Conservation (phyloP, 2,797 vertebrate species). For the Pseudocheirus occidentalis region DNA sequence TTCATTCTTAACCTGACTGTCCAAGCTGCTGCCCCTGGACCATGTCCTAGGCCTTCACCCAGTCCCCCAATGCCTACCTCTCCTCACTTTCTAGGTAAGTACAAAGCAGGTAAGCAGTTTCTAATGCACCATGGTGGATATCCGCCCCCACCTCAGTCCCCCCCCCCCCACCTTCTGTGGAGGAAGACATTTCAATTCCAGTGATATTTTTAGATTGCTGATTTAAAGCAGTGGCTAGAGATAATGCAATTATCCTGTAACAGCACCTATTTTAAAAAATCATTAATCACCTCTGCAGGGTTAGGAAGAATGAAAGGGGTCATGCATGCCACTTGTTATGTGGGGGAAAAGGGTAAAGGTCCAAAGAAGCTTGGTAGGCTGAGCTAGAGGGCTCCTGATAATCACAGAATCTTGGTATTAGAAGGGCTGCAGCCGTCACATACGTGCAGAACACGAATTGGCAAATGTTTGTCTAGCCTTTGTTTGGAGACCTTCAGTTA, state of each 20-base stretch:
- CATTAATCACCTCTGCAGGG: neutral
- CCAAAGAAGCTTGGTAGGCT: constrained; percentile 27
- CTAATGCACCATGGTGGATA: neutral
- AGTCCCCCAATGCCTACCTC: constrained; percentile 75
- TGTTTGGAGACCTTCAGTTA: neutral
- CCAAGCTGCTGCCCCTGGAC: constrained; percentile 88
- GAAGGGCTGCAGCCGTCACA: neutral
- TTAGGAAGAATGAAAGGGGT: neutral
- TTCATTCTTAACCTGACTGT: constrained; percentile 90
- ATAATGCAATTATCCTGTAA: neutral
- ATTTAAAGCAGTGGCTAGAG: neutral
- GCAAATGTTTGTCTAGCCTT: neutral
- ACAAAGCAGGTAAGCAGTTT: constrained; percentile 73
- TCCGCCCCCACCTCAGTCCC: neutral
- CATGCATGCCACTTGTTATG: neutral
- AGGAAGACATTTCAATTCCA: neutral
- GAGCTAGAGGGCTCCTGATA: neutral
- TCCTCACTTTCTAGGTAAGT: constrained; percentile 19
- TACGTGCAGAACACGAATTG: neutral
- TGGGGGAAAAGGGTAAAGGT: neutral
- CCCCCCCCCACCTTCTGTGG: neutral
- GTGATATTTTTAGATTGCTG: neutral
- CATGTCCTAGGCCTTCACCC: constrained; percentile 84
- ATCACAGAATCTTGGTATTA: neutral
- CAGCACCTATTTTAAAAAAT: neutral